These are phyloP conservation scores for Pseudochirops cupreus DNA, from an alignment of 2,797 vertebrate species.

Conservation along the genomic window DNA sequence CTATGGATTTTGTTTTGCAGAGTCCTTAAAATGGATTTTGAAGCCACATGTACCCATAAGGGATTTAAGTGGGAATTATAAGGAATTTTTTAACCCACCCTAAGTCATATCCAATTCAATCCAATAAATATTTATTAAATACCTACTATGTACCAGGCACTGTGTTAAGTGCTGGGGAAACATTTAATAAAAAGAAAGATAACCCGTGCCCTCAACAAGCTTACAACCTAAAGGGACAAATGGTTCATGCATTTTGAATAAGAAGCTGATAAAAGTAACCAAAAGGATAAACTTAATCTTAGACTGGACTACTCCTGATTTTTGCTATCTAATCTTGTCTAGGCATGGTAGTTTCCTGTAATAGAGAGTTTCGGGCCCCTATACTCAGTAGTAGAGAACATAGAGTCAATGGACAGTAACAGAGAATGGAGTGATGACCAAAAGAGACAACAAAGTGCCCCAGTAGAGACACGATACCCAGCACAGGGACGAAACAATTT, in stretches of 20 bases:
- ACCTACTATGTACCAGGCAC: background rate
- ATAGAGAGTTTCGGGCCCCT: background rate
- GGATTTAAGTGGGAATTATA: background rate
- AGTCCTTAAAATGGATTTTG: background rate
- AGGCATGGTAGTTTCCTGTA: background rate
- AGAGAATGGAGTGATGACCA: background rate
- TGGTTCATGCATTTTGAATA: background rate
- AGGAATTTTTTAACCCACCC: background rate
- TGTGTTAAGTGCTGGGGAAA: background rate
- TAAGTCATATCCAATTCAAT: background rate
- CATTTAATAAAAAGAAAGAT: background rate
- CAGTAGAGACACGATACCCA: background rate
- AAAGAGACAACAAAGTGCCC: background rate
- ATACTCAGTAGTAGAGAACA: background rate
- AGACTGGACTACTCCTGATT: background rate
- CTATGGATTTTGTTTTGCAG: background rate
- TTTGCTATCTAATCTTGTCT: background rate
- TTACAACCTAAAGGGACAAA: background rate
- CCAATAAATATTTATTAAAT: background rate
- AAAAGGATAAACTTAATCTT: background rate
- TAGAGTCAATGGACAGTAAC: background rate
- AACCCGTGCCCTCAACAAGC: background rate
- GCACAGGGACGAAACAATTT: background rate
- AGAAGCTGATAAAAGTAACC: background rate
- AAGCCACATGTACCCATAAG: background rate